Evolutionary conservation across 2,797 vertebrate species (phyloP).

Genomic region (Pygocentrus nattereri): DNA sequence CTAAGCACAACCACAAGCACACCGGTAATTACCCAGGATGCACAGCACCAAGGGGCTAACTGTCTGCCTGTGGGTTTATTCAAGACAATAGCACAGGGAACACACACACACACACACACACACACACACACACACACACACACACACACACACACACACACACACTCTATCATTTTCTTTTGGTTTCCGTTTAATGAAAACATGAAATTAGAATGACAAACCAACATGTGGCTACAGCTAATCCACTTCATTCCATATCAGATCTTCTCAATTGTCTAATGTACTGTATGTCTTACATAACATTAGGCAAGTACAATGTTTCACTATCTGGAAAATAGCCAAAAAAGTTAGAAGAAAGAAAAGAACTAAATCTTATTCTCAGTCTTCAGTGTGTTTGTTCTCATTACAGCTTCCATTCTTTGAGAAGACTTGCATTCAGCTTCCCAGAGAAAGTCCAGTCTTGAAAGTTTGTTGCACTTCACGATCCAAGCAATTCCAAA

Average conservation of each 20-base stretch:
- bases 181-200: not conserved
- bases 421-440: too few relatives aligned
- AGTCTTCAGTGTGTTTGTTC: too few relatives aligned
- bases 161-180: not conserved
- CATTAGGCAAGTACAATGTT: too few relatives aligned
- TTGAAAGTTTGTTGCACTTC: too few relatives aligned
- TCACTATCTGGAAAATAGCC: too few relatives aligned
- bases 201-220: not conserved
- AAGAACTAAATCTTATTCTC: too few relatives aligned
- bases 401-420: too few relatives aligned
- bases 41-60: slow-evolving; percentile 28
- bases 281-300: not conserved
- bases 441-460: too few relatives aligned
- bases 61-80: slow-evolving; percentile 34
- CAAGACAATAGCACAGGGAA: slow-evolving; percentile 17
- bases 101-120: slow-evolving; percentile 11
- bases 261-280: not conserved
- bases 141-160: slow-evolving; percentile 10
- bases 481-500: too few relatives aligned
- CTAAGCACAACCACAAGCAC: slow-evolving; percentile 30
- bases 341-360: too few relatives aligned
- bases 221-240: not conserved
- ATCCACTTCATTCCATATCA: too few relatives aligned
- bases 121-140: slow-evolving; percentile 20
- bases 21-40: slow-evolving; percentile 54